These are phyloP conservation scores for Marcusenius ussheri DNA, from an alignment of 2,113 vertebrate genomes.

Conservation along the genomic window DNA sequence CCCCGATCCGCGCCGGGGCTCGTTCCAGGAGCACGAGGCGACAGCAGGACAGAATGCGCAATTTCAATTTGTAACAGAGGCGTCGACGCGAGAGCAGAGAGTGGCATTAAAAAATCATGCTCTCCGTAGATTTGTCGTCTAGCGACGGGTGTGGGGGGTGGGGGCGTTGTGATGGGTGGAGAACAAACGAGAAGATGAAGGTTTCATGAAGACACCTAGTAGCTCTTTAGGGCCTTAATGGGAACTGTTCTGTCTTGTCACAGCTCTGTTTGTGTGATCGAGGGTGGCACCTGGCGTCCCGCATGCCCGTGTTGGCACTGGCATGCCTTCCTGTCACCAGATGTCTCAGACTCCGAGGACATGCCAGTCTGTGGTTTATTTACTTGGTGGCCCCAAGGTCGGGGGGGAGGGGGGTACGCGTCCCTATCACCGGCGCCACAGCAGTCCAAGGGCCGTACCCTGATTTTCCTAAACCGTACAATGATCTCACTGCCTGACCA, in stretches of 20 bases:
- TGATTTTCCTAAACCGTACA: not conserved
- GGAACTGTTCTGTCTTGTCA: constrained; percentile 44
- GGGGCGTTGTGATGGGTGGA: not conserved
- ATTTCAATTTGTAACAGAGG: constrained; percentile 55
- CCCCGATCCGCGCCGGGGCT: not conserved
- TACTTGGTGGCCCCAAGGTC: constrained; percentile 12
- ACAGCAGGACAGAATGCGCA: constrained; percentile 62
- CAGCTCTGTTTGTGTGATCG: constrained; percentile 33
- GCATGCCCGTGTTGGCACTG: constrained; percentile 49
- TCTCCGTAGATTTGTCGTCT: not conserved
- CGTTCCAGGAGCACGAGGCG: constrained; percentile 43
- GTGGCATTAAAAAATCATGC: constrained; percentile 65
- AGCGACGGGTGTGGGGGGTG: not conserved
- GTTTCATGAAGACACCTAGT: not conserved
- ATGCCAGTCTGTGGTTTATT: constrained; percentile 47
- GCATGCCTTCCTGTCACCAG: constrained; percentile 39
- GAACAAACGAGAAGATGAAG: not conserved
- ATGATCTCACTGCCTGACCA: not conserved
- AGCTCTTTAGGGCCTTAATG: constrained; percentile 62
- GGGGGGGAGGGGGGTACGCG: not conserved
- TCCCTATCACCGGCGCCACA: not conserved
- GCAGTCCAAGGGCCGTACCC: not conserved
- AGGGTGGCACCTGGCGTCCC: constrained; percentile 42
- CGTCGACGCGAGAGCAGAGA: constrained; percentile 47
- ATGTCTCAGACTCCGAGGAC: constrained; percentile 27